Conservation (phyloP, 2,797 vertebrate genomes). For the Parotocinclus haroldoi region DNA sequence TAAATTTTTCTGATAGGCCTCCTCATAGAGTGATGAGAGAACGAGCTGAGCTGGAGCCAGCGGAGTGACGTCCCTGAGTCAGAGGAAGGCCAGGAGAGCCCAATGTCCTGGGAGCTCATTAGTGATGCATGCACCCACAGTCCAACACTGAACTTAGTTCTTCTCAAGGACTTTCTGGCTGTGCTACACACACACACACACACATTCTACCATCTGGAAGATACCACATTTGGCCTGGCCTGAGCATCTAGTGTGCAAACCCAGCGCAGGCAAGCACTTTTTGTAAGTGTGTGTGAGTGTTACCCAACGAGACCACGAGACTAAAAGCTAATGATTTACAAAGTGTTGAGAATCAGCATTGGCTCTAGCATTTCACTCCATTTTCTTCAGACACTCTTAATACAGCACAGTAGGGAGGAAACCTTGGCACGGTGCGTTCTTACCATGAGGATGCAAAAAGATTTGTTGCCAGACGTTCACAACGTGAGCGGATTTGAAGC, state of each 20-base stretch:
- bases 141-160: constrained; percentile 41
- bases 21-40: too few relatives aligned
- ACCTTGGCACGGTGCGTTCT: constrained; percentile 65
- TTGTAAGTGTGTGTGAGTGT: constrained; percentile 16
- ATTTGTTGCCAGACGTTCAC: constrained; percentile 65
- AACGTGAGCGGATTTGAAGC: constrained; percentile 53
- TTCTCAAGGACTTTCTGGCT: constrained; percentile 22
- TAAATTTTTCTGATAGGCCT: too few relatives aligned
- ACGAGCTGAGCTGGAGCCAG: constrained; percentile 1
- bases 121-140: constrained; percentile 59
- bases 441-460: constrained; percentile 57
- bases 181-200: constrained; percentile 10
- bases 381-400: constrained; percentile 63
- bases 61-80: constrained; percentile 29
- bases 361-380: constrained; percentile 48
- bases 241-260: constrained; percentile 4
- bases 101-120: constrained; percentile 60
- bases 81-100: constrained; percentile 37
- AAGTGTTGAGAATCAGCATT: constrained; percentile 34
- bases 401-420: constrained; percentile 55
- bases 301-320: constrained; percentile 39
- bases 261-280: neutral
- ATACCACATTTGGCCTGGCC: neutral
- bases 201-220: constrained; percentile 35
- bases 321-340: constrained; percentile 41